Evolutionary conservation across 2,797 vertebrate species (phyloP), one percentile per base, ranked within the genome.

Genomic region (Rhynchonycteris naso): DNA sequence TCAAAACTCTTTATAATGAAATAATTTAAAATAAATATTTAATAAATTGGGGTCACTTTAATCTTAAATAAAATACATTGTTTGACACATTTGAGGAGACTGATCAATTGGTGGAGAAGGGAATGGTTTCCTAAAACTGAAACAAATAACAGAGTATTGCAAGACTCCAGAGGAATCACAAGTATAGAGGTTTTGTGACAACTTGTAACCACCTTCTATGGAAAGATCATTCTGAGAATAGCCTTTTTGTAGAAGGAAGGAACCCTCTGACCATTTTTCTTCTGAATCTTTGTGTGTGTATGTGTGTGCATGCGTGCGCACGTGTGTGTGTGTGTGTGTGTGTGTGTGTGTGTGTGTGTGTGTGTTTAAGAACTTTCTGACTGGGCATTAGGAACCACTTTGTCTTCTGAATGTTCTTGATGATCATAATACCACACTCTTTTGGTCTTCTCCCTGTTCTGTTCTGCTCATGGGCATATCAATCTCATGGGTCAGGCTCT

Each of bases 1-100:
- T 58, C 30, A 52, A 90, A 88, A 89, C 38, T 71, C 47, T 56
- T 91, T 61, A 66, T 22, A 71, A 95, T 80, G 30, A 79, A 93
- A 82, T 28, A 92, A 89, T 35, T 94, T 87, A 47, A 88, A 88
- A 61, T 74, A 21, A 79, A 78, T 50, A 82, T 78, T 85, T 68
- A 33, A 88, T 14, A 50, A 21, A 38, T 65, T 33, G 21, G 18
- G 59, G 24, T 58, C 83, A 71, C 35, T 95, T 75, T 91, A 75
- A 79, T 86, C 69, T 71, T 91, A 92, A 94, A 68, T 72, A 61
- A 95, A 87, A 87, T 61, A 50, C 28, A 94, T 66, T 47, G 21
- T 14, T 83, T 95, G 84, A 83, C n/a, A 89, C 52, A 79, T 88
- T 66, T 92, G 59, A 76, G 69, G 54, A 81, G 52, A 63, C 30